Evolutionary conservation across 2,888 invertebrate species (phyloP).

Genomic region (Hymenopus coronatus): DNA sequence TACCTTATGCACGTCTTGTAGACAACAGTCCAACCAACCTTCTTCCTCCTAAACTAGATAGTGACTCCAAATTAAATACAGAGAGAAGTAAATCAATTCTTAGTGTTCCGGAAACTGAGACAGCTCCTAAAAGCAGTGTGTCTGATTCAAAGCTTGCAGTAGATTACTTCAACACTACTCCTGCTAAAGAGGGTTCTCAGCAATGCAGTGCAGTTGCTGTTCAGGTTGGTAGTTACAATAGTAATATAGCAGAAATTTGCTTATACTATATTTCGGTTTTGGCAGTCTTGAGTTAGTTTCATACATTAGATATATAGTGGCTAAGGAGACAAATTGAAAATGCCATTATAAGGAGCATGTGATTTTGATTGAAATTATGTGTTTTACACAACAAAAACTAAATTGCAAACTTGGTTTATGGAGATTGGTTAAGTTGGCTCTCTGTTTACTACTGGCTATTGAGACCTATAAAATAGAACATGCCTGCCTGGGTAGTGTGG

Average conservation of each 20-base stretch:
- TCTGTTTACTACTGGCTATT: no score
- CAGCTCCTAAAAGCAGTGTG: constrained; percentile 73
- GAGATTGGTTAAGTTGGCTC: no score
- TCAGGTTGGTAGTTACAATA: background rate
- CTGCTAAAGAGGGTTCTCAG: background rate
- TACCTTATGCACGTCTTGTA: constrained; percentile 76
- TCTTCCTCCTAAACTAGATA: constrained; percentile 63
- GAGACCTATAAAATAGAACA: no score
- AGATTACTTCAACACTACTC: constrained; percentile 58
- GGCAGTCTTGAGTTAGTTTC: no score
- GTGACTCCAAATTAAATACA: constrained; percentile 66
- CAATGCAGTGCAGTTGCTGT: background rate
- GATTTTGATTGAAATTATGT: no score
- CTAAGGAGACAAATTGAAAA: no score
- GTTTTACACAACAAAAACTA: no score
- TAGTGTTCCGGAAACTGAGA: constrained; percentile 51
- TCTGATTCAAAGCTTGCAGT: constrained; percentile 83
- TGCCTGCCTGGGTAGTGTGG: no score
- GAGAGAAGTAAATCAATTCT: constrained; percentile 51
- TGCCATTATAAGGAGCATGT: no score
- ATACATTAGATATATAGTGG: no score
- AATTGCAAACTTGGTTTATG: background rate
- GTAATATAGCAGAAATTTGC: no score
- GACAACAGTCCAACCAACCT: constrained; percentile 58
- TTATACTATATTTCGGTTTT: no score